Percentiles rank a stretch among this genome's conserved stretches.
Evolutionary conservation across 1,140 invertebrate genomes (phyloP).

Genomic region (Rhagoletis pomonella): DNA sequence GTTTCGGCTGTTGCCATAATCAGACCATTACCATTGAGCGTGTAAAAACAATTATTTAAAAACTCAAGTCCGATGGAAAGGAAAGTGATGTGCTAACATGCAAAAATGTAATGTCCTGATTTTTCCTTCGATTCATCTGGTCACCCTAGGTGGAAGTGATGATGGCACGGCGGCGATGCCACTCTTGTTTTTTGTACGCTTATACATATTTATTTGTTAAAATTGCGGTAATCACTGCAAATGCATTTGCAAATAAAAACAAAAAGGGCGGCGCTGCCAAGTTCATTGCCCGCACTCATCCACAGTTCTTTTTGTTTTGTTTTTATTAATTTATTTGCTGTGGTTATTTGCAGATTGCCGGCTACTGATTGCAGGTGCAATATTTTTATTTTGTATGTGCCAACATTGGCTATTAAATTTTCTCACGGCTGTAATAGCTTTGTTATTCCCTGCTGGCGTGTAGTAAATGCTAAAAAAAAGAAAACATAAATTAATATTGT

Average conservation of each 20-base stretch:
- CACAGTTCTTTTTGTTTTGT: background rate
- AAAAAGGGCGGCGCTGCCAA: conserved; percentile 17
- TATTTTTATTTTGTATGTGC: conserved; percentile 17
- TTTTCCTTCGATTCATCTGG: no score
- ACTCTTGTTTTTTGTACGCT: background rate
- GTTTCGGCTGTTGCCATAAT: no score
- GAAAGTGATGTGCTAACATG: no score
- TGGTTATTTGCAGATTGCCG: background rate
- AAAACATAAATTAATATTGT: background rate
- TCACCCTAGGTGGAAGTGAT: no score
- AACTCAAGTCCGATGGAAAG: no score
- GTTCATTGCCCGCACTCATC: conserved; percentile 32
- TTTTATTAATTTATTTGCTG: background rate
- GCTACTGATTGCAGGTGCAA: background rate
- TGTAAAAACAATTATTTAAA: no score
- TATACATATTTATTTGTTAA: conserved; percentile 19
- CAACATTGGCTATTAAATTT: background rate
- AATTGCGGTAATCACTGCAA: conserved; percentile 8
- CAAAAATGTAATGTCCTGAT: no score
- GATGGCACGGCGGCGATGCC: background rate
- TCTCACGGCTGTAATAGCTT: background rate
- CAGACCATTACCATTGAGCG: no score
- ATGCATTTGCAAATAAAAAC: conserved; percentile 37
- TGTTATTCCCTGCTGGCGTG: background rate
- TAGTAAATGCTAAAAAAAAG: background rate